phyloP scores from a whole-genome alignment of 2,888 invertebrate species.

The Lycaena phlaeas region DNA sequence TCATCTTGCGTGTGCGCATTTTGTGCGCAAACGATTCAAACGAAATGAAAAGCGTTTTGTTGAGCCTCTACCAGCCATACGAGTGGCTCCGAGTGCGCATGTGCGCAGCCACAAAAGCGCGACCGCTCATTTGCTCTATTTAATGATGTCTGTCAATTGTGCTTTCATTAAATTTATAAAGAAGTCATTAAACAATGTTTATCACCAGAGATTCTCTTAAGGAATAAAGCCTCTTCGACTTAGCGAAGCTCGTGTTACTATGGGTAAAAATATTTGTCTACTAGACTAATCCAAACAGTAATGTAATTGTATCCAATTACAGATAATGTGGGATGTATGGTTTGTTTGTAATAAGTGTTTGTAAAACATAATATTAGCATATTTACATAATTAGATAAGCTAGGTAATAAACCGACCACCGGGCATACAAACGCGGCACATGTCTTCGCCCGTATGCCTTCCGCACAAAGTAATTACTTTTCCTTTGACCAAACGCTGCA shows the following conservation, averaged over 20 bases:
- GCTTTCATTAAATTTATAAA: conserved; percentile 8
- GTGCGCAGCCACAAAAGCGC: conserved; percentile 51
- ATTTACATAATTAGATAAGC: conserved; percentile 3
- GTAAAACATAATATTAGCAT: conserved; percentile 1
- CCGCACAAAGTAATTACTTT: conserved; percentile 45
- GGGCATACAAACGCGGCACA: conserved; percentile 29
- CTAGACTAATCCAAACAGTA: no score
- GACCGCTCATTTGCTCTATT: conserved; percentile 48
- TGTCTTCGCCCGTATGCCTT: conserved; percentile 58
- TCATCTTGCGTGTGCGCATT: conserved; percentile 42
- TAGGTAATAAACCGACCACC: conserved; percentile 12
- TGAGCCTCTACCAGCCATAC: conserved; percentile 38
- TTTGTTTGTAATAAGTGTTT: no score
- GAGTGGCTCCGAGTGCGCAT: conserved; percentile 41
- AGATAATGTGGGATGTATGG: no score
- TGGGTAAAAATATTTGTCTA: no score
- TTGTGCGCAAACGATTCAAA: conserved; percentile 47
- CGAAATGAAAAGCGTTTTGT: conserved; percentile 70
- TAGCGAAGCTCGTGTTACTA: no score
- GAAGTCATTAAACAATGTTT: neutral
- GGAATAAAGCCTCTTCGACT: no score
- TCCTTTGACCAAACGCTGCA: conserved; percentile 54
- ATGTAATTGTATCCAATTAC: no score
- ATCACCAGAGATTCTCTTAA: neutral
- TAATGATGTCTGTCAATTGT: conserved; percentile 39